Conservation (phyloP, 2,888 invertebrate genomes). For the Amiota minor region DNA sequence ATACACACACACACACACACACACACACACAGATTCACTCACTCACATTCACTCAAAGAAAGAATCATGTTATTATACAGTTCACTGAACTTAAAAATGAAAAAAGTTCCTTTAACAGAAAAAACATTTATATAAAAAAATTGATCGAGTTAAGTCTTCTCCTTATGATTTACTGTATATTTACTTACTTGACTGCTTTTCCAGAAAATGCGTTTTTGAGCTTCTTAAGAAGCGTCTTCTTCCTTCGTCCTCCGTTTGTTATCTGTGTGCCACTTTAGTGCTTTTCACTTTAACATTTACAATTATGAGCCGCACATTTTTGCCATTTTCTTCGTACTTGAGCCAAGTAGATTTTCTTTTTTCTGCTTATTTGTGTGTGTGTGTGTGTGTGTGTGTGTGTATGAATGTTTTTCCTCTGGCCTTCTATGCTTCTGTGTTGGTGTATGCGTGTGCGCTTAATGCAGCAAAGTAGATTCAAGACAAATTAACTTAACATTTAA, state of each 20-base stretch:
- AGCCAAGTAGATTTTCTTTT: constrained; percentile 54
- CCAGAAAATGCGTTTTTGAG: constrained; percentile 14
- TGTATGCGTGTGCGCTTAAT: background rate
- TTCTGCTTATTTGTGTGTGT: constrained; percentile 19
- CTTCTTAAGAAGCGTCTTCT: background rate
- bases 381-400: constrained; percentile 21
- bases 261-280: background rate
- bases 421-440: constrained; percentile 13
- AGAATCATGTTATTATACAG: background rate
- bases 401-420: constrained; percentile 38
- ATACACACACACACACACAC: too few relatives aligned
- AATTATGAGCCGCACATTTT: background rate
- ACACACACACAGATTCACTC: too few relatives aligned
- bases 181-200: constrained; percentile 24
- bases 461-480: constrained; percentile 3
- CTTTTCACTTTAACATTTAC: constrained; percentile 7
- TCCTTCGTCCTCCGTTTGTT: too few relatives aligned
- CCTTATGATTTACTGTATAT: constrained; percentile 15
- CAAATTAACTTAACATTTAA: constrained; percentile 12
- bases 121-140: constrained; percentile 9
- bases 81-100: background rate
- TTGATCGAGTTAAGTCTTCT: background rate
- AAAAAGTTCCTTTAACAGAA: background rate
- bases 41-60: too few relatives aligned
- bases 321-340: too few relatives aligned